Conservation (phyloP, 2,888 invertebrate genomes). For the Sclerodermus sp. region DNA sequence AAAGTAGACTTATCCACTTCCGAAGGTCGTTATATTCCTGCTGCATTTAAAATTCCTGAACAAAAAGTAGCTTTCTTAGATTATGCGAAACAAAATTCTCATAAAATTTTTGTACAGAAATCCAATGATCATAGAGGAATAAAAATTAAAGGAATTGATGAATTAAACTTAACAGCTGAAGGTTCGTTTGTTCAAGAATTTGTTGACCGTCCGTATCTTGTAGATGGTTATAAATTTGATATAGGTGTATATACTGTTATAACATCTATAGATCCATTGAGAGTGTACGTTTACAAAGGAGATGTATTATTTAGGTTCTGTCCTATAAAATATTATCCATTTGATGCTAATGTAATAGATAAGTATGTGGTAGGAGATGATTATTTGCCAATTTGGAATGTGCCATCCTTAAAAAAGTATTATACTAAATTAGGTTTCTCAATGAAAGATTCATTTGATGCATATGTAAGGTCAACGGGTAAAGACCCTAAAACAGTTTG, state of each 20-base stretch:
- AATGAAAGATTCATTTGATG: constrained; percentile 86
- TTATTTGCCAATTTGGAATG: constrained; percentile 92
- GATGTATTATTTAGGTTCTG: constrained; percentile 93
- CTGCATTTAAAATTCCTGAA: constrained; percentile 83
- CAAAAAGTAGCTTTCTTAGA: constrained; percentile 71
- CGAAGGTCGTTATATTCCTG: constrained; percentile 77
- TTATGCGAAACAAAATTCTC: constrained; percentile 69
- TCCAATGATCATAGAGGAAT: constrained; percentile 91
- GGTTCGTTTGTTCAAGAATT: constrained; percentile 91
- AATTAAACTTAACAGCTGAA: constrained; percentile 70
- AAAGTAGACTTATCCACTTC: constrained; percentile 88
- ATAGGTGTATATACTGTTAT: constrained; percentile 92
- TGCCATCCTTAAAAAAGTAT: constrained; percentile 73
- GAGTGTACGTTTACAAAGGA: constrained; percentile 85
- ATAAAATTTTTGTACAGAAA: constrained; percentile 85
- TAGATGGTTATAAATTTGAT: constrained; percentile 95
- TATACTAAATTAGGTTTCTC: constrained; percentile 74
- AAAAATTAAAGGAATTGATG: constrained; percentile 69
- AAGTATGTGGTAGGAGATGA: constrained; percentile 95
- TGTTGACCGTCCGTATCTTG: constrained; percentile 82
- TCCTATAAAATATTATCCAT: constrained; percentile 85
- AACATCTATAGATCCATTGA: constrained; percentile 87
- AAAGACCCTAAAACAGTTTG: constrained; percentile 76
- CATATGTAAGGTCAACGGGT: constrained; percentile 68
- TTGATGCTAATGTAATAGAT: constrained; percentile 75